Conservation (phyloP, 2,113 vertebrate genomes). For the Gavia stellata region DNA sequence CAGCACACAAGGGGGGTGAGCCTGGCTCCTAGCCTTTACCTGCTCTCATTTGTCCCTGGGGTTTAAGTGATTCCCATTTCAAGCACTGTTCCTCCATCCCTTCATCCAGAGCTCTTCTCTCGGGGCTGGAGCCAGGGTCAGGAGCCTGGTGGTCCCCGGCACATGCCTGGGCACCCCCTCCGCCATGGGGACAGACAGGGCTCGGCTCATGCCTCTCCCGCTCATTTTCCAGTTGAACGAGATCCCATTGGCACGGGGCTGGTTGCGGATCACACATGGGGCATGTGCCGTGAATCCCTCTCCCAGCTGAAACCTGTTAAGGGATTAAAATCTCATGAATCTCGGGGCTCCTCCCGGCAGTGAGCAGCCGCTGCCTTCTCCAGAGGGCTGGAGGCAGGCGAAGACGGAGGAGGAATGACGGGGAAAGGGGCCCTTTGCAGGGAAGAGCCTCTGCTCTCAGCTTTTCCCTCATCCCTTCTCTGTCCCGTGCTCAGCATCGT, state of each 20-base stretch:
- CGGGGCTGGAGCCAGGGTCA: not conserved
- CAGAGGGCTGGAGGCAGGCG: not conserved
- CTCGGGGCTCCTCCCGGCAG: not conserved
- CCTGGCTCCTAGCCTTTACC: not conserved
- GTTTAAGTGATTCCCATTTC: not conserved
- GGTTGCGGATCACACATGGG: not conserved
- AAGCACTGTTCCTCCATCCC: not conserved
- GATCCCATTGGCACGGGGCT: fast-evolving
- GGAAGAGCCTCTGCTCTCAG: not conserved
- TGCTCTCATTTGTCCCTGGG: not conserved
- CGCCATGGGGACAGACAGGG: fast-evolving
- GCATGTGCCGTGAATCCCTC: not conserved
- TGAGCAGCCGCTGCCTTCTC: not conserved
- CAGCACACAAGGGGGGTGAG: not conserved
- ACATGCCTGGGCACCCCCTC: not conserved
- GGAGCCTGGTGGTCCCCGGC: not conserved
- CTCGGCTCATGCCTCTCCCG: fast-evolving
- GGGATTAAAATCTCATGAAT: not conserved
- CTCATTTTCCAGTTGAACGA: not conserved
- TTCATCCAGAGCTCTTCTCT: not conserved
- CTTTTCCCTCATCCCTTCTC: not conserved
- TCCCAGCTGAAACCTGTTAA: constrained; percentile 9
- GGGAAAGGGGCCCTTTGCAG: not conserved
- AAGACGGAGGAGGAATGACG: not conserved
- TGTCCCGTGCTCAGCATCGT: fast-evolving